Evolutionary conservation across 2,888 invertebrate genomes (phyloP).

Genomic region (Eupithecia pulchellata): DNA sequence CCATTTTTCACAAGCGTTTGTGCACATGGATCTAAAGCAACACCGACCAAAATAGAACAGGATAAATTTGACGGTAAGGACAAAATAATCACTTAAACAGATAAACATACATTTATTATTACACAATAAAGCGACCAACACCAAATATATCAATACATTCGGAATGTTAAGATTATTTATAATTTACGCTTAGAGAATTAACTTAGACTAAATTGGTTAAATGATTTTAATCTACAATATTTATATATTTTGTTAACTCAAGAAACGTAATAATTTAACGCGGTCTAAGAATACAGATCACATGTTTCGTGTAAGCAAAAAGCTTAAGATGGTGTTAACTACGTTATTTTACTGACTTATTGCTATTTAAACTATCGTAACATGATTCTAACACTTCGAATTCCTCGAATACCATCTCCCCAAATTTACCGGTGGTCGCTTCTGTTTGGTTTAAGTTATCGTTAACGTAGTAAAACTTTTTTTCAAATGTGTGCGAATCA

Average conservation of each 20-base stretch:
- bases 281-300: constrained; percentile 79
- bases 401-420: constrained; percentile 94
- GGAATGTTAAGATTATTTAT: constrained; percentile 55
- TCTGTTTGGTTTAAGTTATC: constrained; percentile 85
- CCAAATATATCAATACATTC: constrained; percentile 70
- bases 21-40: constrained; percentile 72
- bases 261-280: constrained; percentile 77
- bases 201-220: constrained; percentile 56
- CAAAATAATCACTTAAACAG: constrained; percentile 33
- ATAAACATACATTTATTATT: constrained; percentile 69
- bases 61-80: constrained; percentile 80
- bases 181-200: constrained; percentile 47
- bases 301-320: constrained; percentile 70
- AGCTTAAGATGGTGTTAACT: constrained; percentile 56
- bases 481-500: constrained; percentile 77
- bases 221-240: constrained; percentile 60
- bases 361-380: constrained; percentile 86
- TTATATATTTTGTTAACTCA: constrained; percentile 55
- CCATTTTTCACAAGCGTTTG: constrained; percentile 76
- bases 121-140: constrained; percentile 78
- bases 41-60: constrained; percentile 72
- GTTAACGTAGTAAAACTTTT: constrained; percentile 87
- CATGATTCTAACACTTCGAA: constrained; percentile 89
- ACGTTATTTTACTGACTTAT: constrained; percentile 78
- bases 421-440: constrained; percentile 86